Percentiles rank a stretch among this genome's conserved stretches.
These are phyloP conservation scores for Syngnathus typhle DNA, from an alignment of 2,113 vertebrate genomes.

Conservation along the genomic window DNA sequence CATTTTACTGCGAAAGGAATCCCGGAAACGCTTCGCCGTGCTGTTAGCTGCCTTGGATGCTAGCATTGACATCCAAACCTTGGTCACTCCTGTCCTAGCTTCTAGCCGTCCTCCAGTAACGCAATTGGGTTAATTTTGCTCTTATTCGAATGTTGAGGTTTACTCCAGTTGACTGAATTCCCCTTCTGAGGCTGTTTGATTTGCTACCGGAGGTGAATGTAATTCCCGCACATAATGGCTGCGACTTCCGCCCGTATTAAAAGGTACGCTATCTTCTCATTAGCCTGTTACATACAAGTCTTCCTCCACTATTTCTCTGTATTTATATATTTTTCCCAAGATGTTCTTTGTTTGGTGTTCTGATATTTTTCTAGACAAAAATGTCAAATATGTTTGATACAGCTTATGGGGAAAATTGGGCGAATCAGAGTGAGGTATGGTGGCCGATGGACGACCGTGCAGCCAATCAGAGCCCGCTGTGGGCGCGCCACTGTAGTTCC, in stretches of 20 bases:
- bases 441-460: slow-evolving; percentile 57
- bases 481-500: slow-evolving; percentile 52
- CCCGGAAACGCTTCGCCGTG: background rate
- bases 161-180: background rate
- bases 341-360: background rate
- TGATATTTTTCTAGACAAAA: background rate
- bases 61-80: background rate
- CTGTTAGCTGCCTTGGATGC: background rate
- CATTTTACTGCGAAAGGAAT: slow-evolving; percentile 39
- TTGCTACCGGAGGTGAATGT: background rate
- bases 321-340: background rate
- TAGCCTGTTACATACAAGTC: background rate
- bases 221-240: background rate
- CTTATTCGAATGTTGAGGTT: background rate
- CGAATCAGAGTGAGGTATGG: slow-evolving; percentile 27
- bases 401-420: background rate
- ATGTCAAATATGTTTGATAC: background rate
- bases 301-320: background rate
- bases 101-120: too few species aligned
- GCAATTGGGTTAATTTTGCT: too few species aligned
- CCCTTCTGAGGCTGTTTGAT: slow-evolving; percentile 6
- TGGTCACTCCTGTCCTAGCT: background rate
- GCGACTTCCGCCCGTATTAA: background rate
- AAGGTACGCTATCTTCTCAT: background rate
- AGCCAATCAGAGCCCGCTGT: slow-evolving; percentile 50